Conservation (phyloP, 2,113 vertebrate genomes). For the Strix uralensis region DNA sequence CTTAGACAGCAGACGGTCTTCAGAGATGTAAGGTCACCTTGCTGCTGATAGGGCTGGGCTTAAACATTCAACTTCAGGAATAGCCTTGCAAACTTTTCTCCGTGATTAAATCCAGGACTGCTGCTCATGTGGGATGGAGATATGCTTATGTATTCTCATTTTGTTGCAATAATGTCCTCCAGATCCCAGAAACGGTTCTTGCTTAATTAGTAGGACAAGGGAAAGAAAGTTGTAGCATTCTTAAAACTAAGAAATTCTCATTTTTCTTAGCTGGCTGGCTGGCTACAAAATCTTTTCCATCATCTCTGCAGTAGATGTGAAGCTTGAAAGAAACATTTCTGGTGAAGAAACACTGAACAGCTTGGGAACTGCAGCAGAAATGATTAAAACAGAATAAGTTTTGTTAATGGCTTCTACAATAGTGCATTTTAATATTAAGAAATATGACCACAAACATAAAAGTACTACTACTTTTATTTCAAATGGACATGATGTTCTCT, state of each 20-base stretch:
- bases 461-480: not conserved
- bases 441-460: not conserved
- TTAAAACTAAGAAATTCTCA: not conserved
- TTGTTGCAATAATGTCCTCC: not conserved
- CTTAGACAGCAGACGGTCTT: not conserved
- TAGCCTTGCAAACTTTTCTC: not conserved
- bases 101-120: not conserved
- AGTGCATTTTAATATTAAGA: not conserved
- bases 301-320: not conserved
- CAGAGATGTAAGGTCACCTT: not conserved
- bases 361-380: not conserved
- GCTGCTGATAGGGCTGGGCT: not conserved
- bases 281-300: not conserved
- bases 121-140: not conserved
- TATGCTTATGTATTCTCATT: not conserved
- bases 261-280: not conserved
- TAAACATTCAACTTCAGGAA: not conserved
- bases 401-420: not conserved
- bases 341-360: not conserved
- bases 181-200: not conserved
- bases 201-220: not conserved
- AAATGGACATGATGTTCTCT: not conserved
- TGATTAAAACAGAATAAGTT: not conserved
- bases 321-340: not conserved
- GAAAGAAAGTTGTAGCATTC: not conserved